These are phyloP conservation scores for Acrocyrtus sp. DNA, from an alignment of 2,888 invertebrate species.

Conservation along the genomic window DNA sequence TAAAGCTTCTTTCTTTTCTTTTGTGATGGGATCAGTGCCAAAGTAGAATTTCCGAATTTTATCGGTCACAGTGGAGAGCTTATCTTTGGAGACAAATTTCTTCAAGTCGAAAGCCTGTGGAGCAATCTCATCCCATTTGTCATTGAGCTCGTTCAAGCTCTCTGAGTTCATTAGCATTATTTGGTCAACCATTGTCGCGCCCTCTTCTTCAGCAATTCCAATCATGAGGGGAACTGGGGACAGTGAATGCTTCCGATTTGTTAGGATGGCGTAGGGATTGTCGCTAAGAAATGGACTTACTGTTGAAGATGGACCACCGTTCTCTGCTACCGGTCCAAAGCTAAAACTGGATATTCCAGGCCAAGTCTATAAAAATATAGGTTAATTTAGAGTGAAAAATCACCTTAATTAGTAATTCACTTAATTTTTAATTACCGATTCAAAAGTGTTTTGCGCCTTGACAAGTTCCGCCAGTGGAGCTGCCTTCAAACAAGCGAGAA, in stretches of 20 bases:
- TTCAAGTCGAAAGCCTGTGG: slow-evolving; percentile 1
- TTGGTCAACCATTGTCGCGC: too few relatives aligned
- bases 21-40: slow-evolving; percentile 2
- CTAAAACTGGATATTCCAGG: too few relatives aligned
- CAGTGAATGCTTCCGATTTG: background rate
- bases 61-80: background rate
- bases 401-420: background rate
- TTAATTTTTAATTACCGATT: background rate
- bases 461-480: slow-evolving; percentile 1
- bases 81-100: background rate
- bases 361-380: background rate
- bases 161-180: too few relatives aligned
- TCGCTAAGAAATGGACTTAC: background rate
- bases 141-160: background rate
- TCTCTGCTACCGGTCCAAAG: too few relatives aligned
- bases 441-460: background rate
- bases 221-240: slow-evolving; percentile 12
- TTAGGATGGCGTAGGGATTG: slow-evolving; percentile 4
- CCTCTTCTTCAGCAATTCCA: slow-evolving; percentile 12
- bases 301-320: slow-evolving; percentile 8
- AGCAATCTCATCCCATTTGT: slow-evolving; percentile 6
- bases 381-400: background rate
- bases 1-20: background rate
- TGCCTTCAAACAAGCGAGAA: slow-evolving; percentile 12
- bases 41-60: slow-evolving; percentile 28